Conservation (phyloP, 2,888 invertebrate species). For the Vesta saturnalis region DNA sequence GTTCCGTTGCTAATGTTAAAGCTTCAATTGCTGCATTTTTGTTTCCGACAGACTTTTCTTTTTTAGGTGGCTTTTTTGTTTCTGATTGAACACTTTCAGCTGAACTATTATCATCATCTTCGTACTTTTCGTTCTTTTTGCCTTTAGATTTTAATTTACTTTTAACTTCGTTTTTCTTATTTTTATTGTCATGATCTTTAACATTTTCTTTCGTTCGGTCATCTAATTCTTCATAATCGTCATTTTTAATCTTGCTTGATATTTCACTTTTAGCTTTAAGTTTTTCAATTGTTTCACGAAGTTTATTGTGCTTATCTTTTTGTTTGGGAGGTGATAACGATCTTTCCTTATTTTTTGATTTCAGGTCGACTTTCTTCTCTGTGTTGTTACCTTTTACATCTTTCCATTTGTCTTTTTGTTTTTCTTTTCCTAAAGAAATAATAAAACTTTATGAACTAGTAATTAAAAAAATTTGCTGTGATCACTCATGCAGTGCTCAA, state of each 20-base stretch:
- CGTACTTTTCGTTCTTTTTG: slow-evolving; percentile 42
- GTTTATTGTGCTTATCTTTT: slow-evolving; percentile 59
- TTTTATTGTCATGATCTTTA: slow-evolving; percentile 38
- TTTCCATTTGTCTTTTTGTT: slow-evolving; percentile 51
- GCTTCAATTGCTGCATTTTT: slow-evolving; percentile 68
- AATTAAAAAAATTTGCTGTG: too few species aligned
- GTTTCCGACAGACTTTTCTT: slow-evolving; percentile 51
- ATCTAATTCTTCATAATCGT: slow-evolving; percentile 51
- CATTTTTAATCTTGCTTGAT: slow-evolving; percentile 59
- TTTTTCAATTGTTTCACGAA: slow-evolving; percentile 69
- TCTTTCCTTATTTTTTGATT: slow-evolving; percentile 22
- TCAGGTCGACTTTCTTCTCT: slow-evolving; percentile 13
- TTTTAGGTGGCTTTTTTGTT: slow-evolving; percentile 44
- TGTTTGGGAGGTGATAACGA: slow-evolving; percentile 25
- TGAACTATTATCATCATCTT: slow-evolving; percentile 55
- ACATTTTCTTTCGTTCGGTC: slow-evolving; percentile 54
- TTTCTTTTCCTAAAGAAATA: slow-evolving; percentile 46
- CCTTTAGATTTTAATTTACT: slow-evolving; percentile 30
- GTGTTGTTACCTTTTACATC: slow-evolving; percentile 49
- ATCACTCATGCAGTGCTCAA: too few species aligned
- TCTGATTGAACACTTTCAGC: slow-evolving; percentile 52
- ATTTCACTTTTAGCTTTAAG: slow-evolving; percentile 72
- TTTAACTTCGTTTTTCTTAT: slow-evolving; percentile 35
- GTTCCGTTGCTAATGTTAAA: slow-evolving; percentile 76
- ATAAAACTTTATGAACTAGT: neutral